Conservation (phyloP, 2,113 vertebrate genomes). For the Phoenicopterus ruber region DNA sequence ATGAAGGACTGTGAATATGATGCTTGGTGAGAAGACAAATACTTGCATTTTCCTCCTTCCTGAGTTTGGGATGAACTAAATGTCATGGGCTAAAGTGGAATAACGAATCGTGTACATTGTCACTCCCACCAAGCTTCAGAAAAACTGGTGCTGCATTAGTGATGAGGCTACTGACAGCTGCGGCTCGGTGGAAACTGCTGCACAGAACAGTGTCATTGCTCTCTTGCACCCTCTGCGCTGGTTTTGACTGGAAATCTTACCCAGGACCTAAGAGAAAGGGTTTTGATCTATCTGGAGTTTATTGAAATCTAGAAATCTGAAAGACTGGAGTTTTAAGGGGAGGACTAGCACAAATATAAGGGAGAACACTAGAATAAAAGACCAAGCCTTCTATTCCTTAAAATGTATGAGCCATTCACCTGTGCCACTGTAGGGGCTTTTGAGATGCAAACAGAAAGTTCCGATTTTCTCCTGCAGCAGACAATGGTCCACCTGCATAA, state of each 20-base stretch:
- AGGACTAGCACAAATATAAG: not conserved
- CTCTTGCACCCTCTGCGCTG: not conserved
- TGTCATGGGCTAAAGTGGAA: not conserved
- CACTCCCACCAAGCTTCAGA: not conserved
- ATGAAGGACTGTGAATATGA: not conserved
- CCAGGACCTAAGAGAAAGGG: not conserved
- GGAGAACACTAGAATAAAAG: not conserved
- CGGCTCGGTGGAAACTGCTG: not conserved
- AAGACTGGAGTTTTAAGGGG: not conserved
- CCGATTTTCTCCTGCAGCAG: constrained; percentile 7
- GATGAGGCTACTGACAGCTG: not conserved
- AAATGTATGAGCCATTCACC: not conserved
- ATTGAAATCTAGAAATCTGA: not conserved
- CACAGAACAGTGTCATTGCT: not conserved
- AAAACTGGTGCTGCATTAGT: not conserved
- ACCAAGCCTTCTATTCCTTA: not conserved
- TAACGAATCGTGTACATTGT: fast-evolving
- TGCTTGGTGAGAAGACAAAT: not conserved
- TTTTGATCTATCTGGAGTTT: not conserved
- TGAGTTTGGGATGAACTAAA: not conserved
- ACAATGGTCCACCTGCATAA: constrained; percentile 5
- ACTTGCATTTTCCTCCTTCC: not conserved
- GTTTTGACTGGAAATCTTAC: not conserved
- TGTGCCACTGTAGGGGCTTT: not conserved
- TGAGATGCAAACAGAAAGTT: not conserved